Evolutionary conservation across 2,888 invertebrate species (phyloP).

Genomic region (Xestia ashworthii): DNA sequence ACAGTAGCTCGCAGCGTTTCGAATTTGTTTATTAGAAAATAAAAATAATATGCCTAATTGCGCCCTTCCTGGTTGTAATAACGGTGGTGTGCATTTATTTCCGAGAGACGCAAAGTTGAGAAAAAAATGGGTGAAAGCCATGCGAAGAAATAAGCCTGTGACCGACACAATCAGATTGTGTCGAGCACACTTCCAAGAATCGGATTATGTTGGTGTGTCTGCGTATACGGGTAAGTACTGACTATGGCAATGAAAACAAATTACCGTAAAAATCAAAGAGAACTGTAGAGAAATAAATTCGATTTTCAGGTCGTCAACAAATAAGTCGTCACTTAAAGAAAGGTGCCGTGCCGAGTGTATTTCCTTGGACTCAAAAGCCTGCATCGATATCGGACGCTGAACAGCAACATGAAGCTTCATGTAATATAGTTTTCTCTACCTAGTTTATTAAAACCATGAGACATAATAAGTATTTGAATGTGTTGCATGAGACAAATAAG

Average conservation of each 20-base stretch:
- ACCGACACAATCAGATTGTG: conserved; percentile 32
- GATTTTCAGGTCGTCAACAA: conserved; percentile 21
- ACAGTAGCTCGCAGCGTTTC: conserved; percentile 8
- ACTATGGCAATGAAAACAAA: background rate
- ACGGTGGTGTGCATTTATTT: conserved; percentile 39
- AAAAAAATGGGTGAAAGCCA: conserved; percentile 49
- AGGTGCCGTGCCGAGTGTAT: conserved; percentile 44
- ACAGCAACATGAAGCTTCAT: conserved; percentile 6
- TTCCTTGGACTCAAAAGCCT: conserved; percentile 42
- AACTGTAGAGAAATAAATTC: background rate
- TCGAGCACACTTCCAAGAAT: conserved; percentile 27
- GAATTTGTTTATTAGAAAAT: conserved; percentile 14
- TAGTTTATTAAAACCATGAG: background rate
- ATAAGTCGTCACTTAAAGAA: conserved; percentile 44
- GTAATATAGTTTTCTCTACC: conserved; percentile 3
- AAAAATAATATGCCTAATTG: conserved; percentile 24
- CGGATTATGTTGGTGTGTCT: conserved; percentile 33
- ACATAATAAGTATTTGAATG: background rate
- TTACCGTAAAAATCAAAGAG: background rate
- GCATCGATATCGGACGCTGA: background rate
- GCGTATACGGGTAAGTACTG: conserved; percentile 16
- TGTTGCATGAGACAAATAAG: background rate
- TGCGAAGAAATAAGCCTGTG: conserved; percentile 21
- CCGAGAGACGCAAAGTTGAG: conserved; percentile 38
- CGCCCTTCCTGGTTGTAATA: conserved; percentile 25